Conservation (phyloP, 2,113 vertebrate species). For the Prietella phreatophila region DNA sequence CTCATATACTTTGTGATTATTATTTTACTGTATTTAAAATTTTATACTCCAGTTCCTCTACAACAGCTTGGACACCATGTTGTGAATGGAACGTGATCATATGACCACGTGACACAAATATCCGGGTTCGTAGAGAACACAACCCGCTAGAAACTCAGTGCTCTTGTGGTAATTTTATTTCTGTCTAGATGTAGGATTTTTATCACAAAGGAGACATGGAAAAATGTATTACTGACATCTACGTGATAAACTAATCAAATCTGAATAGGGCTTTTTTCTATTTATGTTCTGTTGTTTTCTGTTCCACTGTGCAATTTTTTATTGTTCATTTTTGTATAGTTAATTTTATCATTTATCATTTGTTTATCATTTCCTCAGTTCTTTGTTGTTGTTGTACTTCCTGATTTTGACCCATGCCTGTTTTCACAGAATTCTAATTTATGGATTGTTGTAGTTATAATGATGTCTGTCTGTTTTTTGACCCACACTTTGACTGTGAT, state of each 20-base stretch:
- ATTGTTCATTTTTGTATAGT: too few species aligned
- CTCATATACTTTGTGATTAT: neutral
- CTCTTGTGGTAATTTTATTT: neutral
- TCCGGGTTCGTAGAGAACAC: neutral
- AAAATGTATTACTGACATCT: neutral
- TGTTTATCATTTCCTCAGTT: neutral
- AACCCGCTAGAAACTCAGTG: neutral
- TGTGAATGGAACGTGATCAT: neutral
- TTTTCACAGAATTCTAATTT: too few species aligned
- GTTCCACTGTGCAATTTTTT: too few species aligned
- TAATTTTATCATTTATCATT: too few species aligned
- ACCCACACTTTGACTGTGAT: too few species aligned
- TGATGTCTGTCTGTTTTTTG: too few species aligned
- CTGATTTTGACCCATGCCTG: too few species aligned
- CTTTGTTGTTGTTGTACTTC: neutral
- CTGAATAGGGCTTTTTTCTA: neutral
- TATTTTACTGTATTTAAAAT: neutral
- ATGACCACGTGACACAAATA: neutral
- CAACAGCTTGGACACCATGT: neutral
- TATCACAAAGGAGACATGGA: neutral
- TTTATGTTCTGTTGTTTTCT: too few species aligned
- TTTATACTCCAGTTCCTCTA: neutral
- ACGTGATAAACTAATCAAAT: neutral
- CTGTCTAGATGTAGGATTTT: neutral
- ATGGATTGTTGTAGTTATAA: too few species aligned